Percentiles rank a stretch among this genome's conserved stretches.
These are phyloP conservation scores for Lydus trimaculatus DNA, from an alignment of 2,888 invertebrate genomes.

Conservation along the genomic window DNA sequence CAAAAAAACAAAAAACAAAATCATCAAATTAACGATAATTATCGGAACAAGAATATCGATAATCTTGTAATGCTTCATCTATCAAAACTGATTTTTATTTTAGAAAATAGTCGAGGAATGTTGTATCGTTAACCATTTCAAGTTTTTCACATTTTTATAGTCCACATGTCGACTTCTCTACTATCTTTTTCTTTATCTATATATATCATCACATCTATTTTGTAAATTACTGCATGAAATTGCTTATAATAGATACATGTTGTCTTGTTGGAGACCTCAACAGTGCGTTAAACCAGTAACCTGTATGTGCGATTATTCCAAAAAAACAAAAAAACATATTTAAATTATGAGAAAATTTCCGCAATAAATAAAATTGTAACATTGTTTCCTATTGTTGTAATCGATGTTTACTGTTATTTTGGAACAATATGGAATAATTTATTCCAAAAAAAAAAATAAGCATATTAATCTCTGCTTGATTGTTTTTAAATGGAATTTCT, in stretches of 20 bases:
- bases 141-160: slow-evolving; percentile 37
- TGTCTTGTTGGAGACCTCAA: background rate
- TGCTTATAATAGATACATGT: background rate
- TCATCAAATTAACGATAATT: background rate
- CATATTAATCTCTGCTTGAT: background rate
- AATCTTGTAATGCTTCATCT: background rate
- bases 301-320: background rate
- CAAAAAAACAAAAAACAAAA: background rate
- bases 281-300: background rate
- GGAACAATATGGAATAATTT: background rate
- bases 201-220: too few species aligned
- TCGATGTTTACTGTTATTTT: slow-evolving; percentile 1
- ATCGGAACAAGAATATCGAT: background rate
- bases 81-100: background rate
- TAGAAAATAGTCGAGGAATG: slow-evolving; percentile 31
- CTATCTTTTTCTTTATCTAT: background rate
- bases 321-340: background rate
- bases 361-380: background rate
- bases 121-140: slow-evolving; percentile 37
- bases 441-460: background rate
- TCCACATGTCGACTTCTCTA: slow-evolving; percentile 13
- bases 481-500: background rate
- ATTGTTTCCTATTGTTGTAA: background rate
- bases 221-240: background rate
- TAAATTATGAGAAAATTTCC: background rate